Conservation (phyloP, 2,888 invertebrate genomes). For the Ectobius pallidus region DNA sequence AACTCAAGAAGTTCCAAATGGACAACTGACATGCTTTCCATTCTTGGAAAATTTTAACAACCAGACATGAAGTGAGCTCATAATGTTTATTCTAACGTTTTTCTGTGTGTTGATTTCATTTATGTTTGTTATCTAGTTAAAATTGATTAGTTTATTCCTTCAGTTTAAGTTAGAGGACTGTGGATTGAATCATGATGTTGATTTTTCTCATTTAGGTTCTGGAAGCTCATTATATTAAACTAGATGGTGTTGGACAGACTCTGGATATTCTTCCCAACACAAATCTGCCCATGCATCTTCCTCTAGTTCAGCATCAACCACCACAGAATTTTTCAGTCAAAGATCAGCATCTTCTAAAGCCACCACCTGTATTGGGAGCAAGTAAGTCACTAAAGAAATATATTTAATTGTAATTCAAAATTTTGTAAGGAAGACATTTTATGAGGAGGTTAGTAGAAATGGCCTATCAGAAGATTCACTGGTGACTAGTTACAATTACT, state of each 20-base stretch:
- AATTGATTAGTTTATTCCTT: background rate
- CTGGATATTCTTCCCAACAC: constrained; percentile 70
- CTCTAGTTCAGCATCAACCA: constrained; percentile 81
- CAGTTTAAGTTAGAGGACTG: background rate
- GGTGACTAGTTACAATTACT: no score
- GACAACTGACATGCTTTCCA: no score
- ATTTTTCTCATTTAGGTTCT: constrained; percentile 51
- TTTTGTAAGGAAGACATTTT: no score
- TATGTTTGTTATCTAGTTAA: no score
- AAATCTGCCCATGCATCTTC: constrained; percentile 84
- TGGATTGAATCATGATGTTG: background rate
- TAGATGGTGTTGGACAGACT: constrained; percentile 42
- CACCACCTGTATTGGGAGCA: constrained; percentile 88
- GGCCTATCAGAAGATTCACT: no score
- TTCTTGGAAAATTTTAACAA: no score
- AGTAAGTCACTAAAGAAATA: constrained; percentile 58
- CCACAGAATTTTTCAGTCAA: constrained; percentile 86
- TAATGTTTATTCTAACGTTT: no score
- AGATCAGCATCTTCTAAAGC: constrained; percentile 91
- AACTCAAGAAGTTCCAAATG: no score
- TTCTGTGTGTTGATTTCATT: no score
- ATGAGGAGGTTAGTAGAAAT: no score
- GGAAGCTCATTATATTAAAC: constrained; percentile 60
- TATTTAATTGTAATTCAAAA: no score
- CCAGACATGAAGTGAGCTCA: no score